Percentiles rank a stretch among this genome's conserved stretches.
These are phyloP conservation scores for Aleiodes leptofemur DNA, from an alignment of 2,888 invertebrate genomes.

Conservation along the genomic window DNA sequence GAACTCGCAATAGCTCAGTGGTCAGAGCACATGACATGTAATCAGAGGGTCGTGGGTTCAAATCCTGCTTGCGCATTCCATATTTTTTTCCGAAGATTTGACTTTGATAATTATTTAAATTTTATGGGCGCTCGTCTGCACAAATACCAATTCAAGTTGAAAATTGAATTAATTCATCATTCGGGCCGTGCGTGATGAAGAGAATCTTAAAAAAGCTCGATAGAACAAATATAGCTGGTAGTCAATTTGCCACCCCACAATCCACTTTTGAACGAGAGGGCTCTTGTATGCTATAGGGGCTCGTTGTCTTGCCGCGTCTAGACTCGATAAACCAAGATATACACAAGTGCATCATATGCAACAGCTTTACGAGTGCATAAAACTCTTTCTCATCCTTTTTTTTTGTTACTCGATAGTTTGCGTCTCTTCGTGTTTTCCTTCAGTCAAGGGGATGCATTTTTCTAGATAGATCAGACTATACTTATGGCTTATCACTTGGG, in stretches of 20 bases:
- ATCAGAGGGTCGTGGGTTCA: no score
- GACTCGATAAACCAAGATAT: slow-evolving; percentile 59
- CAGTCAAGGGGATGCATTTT: slow-evolving; percentile 5
- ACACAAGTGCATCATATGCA: slow-evolving; percentile 58
- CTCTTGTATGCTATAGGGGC: slow-evolving; percentile 39
- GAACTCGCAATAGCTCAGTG: no score
- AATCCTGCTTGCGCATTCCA: no score
- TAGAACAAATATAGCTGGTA: slow-evolving; percentile 46
- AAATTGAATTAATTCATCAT: slow-evolving; percentile 36
- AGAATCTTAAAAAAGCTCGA: slow-evolving; percentile 26
- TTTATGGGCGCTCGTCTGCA: no score
- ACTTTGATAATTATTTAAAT: no score
- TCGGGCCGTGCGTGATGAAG: slow-evolving; percentile 24
- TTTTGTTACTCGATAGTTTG: slow-evolving; percentile 32
- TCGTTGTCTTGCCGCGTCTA: slow-evolving; percentile 58
- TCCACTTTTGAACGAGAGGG: slow-evolving; percentile 25
- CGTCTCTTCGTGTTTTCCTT: slow-evolving; percentile 51
- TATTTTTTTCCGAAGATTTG: no score
- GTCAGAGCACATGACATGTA: no score
- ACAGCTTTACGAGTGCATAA: slow-evolving; percentile 57
- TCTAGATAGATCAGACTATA: not conserved
- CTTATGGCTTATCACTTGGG: slow-evolving; percentile 39
- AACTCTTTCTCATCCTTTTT: slow-evolving; percentile 42
- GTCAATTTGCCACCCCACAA: slow-evolving; percentile 51
- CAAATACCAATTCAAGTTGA: no score